A percentile compares a stretch with the other conserved stretches of the same genome.
Evolutionary conservation across 2,113 vertebrate genomes (phyloP).

Genomic region (Equus przewalskii): DNA sequence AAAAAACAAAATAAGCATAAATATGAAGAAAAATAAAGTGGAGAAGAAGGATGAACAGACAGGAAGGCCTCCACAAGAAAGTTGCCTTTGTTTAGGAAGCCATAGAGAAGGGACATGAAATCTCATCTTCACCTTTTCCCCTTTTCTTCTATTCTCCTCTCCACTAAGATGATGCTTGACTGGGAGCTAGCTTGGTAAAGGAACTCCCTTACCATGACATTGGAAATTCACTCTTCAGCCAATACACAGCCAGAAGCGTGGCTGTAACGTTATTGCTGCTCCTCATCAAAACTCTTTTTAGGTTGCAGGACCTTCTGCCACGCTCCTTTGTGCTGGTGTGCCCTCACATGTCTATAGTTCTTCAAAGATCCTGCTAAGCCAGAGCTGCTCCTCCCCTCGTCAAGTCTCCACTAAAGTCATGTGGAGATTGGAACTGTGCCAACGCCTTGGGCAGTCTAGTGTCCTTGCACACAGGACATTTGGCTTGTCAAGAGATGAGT

Average conservation of each 20-base stretch:
- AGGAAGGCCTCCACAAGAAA: neutral
- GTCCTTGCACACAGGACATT: neutral
- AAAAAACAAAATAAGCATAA: neutral
- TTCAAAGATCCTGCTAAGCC: neutral
- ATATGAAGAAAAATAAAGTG: neutral
- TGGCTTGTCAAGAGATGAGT: neutral
- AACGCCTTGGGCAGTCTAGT: neutral
- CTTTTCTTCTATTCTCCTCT: neutral
- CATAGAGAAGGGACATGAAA: neutral
- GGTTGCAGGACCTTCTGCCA: neutral
- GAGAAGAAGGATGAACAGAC: neutral
- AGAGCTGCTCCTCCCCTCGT: neutral
- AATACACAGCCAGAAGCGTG: neutral
- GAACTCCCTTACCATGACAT: neutral
- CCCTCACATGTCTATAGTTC: neutral
- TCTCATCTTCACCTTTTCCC: neutral
- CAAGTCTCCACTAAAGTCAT: neutral
- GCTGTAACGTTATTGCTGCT: neutral
- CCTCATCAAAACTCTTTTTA: neutral
- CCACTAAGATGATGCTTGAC: neutral
- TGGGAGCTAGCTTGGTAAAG: neutral
- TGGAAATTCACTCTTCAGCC: neutral
- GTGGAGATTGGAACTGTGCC: neutral
- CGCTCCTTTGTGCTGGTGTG: neutral
- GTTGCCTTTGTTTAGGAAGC: neutral